A percentile compares a stretch with the other conserved stretches of the same genome.
Evolutionary conservation across 1,140 invertebrate species (phyloP).

Genomic region (Aleiodes sp.): DNA sequence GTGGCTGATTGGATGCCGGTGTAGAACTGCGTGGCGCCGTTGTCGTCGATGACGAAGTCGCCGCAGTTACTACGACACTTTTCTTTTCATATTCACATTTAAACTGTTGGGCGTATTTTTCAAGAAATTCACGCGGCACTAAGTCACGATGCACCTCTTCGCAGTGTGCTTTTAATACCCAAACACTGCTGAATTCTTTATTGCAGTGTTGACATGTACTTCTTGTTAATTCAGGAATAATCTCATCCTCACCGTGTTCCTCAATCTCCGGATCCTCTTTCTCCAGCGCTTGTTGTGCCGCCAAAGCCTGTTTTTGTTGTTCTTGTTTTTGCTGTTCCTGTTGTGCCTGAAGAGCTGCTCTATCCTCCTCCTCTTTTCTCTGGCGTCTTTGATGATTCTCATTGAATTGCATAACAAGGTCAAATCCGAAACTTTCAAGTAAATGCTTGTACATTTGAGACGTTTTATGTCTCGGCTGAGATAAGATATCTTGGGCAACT

Average conservation of each 20-base stretch:
- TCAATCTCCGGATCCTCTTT: constrained; percentile 66
- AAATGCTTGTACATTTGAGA: constrained; percentile 91
- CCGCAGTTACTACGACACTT: constrained; percentile 74
- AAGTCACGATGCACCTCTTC: constrained; percentile 94
- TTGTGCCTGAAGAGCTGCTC: constrained; percentile 66
- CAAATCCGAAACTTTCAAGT: constrained; percentile 92
- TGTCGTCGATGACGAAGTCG: constrained; percentile 70
- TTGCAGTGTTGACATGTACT: constrained; percentile 88
- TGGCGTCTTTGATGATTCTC: constrained; percentile 83
- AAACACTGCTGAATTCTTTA: constrained; percentile 94
- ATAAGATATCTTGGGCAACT: constrained; percentile 66
- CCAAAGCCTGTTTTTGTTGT: constrained; percentile 57
- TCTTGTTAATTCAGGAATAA: constrained; percentile 71
- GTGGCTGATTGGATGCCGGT: constrained; percentile 53
- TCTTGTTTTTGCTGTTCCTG: constrained; percentile 60
- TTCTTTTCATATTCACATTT: constrained; percentile 88
- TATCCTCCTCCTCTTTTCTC: constrained; percentile 67
- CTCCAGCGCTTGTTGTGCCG: constrained; percentile 51
- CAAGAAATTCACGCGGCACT: constrained; percentile 87
- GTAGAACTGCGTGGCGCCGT: constrained; percentile 71
- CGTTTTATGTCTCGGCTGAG: constrained; percentile 66
- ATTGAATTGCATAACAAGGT: constrained; percentile 96
- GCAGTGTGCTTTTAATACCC: constrained; percentile 94
- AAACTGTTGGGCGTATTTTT: constrained; percentile 91
- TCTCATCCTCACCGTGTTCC: constrained; percentile 67